Conservation (phyloP, 2,888 invertebrate genomes). For the Pedicia rivosa region DNA sequence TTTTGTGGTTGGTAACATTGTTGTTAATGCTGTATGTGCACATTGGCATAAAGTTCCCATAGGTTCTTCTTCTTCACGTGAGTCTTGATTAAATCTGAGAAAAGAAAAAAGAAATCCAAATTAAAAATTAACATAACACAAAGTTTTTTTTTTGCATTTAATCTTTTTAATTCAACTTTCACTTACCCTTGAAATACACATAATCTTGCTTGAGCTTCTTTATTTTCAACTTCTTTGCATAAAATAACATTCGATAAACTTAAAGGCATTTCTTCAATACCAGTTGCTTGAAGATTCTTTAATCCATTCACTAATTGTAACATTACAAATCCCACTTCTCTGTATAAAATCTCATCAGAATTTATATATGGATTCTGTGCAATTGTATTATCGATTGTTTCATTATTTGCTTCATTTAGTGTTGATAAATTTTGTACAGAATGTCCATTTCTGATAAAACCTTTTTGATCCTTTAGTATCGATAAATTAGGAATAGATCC, state of each 20-base stretch:
- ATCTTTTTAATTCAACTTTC: background rate
- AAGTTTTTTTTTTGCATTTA: background rate
- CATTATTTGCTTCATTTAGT: conserved; percentile 22
- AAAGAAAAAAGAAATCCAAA: conserved; percentile 7
- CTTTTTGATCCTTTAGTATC: conserved; percentile 23
- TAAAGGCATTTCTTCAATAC: conserved; percentile 61
- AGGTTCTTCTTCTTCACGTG: conserved; percentile 41
- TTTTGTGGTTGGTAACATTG: conserved; percentile 49
- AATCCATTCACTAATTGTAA: conserved; percentile 67
- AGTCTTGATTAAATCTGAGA: conserved; percentile 51
- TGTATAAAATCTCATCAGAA: conserved; percentile 34
- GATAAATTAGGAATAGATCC: conserved; percentile 30
- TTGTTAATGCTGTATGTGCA: conserved; percentile 49
- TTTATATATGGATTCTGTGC: conserved; percentile 9
- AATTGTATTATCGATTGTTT: conserved; percentile 8
- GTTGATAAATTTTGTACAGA: conserved; percentile 31
- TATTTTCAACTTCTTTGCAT: conserved; percentile 44
- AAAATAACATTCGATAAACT: conserved; percentile 56
- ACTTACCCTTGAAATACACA: conserved; percentile 61
- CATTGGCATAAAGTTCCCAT: conserved; percentile 63
- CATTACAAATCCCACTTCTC: conserved; percentile 61
- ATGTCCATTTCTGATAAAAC: conserved; percentile 30
- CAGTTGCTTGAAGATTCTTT: conserved; percentile 67
- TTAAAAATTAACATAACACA: conserved; percentile 8
- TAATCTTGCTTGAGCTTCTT: conserved; percentile 45